Percentiles rank a stretch among this genome's conserved stretches.
phyloP scores from a whole-genome alignment of 1,140 invertebrate species.

The Hestina assimilis region DNA sequence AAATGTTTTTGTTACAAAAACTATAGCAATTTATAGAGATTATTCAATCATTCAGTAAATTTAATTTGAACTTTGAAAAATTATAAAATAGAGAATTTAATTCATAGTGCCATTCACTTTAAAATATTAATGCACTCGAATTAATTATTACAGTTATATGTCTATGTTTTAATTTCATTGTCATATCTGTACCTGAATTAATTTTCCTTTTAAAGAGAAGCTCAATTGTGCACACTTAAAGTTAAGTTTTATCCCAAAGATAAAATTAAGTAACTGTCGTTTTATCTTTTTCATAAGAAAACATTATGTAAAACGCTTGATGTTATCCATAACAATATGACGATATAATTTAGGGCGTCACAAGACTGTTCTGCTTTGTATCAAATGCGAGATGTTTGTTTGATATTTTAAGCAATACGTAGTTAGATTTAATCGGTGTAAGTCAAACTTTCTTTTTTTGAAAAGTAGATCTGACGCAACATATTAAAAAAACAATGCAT shows the following conservation, averaged over 20 bases:
- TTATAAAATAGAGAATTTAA: too few relatives aligned
- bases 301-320: not conserved
- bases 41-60: too few relatives aligned
- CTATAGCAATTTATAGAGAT: too few relatives aligned
- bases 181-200: slow-evolving; percentile 47
- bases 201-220: slow-evolving; percentile 31
- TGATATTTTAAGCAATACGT: too few relatives aligned
- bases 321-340: not conserved
- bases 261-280: slow-evolving; percentile 31
- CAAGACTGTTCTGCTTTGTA: slow-evolving; percentile 12
- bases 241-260: slow-evolving; percentile 51
- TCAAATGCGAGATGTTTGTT: not conserved
- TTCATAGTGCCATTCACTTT: slow-evolving; percentile 14
- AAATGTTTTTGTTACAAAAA: too few relatives aligned
- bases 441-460: not conserved
- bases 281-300: not conserved
- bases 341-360: slow-evolving; percentile 7
- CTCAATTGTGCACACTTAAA: slow-evolving; percentile 33
- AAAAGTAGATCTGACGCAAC: not conserved
- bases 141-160: too few relatives aligned
- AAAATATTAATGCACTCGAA: too few relatives aligned
- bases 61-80: too few relatives aligned
- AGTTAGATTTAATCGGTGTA: too few relatives aligned
- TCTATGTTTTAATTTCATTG: slow-evolving; percentile 3
- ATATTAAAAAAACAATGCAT: not conserved